These are phyloP conservation scores for Vanacampus margaritifer DNA, from an alignment of 2,113 vertebrate genomes.

Conservation along the genomic window DNA sequence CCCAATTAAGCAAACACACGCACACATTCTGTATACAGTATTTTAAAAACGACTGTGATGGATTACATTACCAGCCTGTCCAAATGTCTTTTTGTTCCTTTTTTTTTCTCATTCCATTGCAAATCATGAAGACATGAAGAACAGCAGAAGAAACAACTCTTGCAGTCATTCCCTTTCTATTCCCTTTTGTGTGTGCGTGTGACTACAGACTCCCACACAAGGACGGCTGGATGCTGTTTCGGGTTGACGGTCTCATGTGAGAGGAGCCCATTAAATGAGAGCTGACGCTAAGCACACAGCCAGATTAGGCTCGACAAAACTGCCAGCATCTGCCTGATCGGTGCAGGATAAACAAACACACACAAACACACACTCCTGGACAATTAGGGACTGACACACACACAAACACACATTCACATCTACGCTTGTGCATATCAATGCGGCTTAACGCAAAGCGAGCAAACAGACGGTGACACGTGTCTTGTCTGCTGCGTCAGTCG, in stretches of 20 bases:
- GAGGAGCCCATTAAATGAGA: slow-evolving; percentile 61
- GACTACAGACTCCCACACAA: background rate
- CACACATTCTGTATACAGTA: background rate
- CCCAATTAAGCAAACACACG: background rate
- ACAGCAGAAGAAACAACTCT: background rate
- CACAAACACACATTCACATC: slow-evolving; percentile 12
- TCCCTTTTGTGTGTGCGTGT: slow-evolving; percentile 4
- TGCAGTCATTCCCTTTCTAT: slow-evolving; percentile 10
- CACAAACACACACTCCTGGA: slow-evolving; percentile 25
- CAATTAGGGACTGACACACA: slow-evolving; percentile 9
- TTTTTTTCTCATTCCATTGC: background rate
- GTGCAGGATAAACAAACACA: slow-evolving; percentile 57
- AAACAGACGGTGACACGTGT: slow-evolving; percentile 59
- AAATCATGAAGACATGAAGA: background rate
- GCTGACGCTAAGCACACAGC: slow-evolving; percentile 55
- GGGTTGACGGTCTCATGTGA: slow-evolving; percentile 34
- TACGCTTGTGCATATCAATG: slow-evolving; percentile 54
- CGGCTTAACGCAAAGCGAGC: slow-evolving; percentile 47
- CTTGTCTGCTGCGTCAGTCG: slow-evolving; percentile 61
- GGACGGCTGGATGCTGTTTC: slow-evolving; percentile 16
- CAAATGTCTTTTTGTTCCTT: background rate
- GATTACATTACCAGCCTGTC: background rate
- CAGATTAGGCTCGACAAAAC: slow-evolving; percentile 62
- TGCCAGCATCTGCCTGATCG: slow-evolving; percentile 59
- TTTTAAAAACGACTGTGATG: background rate